Percentiles rank a stretch among this genome's conserved stretches.
Conservation (phyloP, 2,797 vertebrate genomes). For the Smutsia gigantea region DNA sequence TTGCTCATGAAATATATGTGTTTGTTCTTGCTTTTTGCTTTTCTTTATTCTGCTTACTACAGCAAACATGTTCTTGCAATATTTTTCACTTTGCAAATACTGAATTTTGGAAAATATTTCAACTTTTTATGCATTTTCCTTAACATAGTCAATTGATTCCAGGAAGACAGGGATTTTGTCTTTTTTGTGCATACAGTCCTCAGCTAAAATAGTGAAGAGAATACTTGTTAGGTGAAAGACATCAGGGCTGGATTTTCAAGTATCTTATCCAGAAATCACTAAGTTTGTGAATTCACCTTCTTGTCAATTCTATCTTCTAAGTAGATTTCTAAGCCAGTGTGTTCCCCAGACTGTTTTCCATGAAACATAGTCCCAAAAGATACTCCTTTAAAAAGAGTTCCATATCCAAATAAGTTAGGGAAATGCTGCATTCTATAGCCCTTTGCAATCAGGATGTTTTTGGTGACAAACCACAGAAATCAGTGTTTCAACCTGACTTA, state of each 20-base stretch:
- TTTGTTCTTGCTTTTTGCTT: background rate
- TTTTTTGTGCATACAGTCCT: background rate
- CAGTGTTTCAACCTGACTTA: background rate
- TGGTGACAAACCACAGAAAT: constrained; percentile 12
- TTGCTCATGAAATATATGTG: background rate
- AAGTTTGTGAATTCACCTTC: background rate
- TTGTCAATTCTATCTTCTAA: background rate
- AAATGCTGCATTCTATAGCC: background rate
- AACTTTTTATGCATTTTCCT: background rate
- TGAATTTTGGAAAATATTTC: constrained; percentile 14
- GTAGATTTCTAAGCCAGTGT: background rate
- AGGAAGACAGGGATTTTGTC: no score
- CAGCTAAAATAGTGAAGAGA: background rate
- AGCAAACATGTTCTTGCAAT: background rate
- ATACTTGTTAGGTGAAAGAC: background rate
- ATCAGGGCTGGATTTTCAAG: background rate
- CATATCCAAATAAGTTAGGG: background rate
- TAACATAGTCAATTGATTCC: background rate
- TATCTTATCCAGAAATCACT: background rate
- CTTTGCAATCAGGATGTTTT: background rate
- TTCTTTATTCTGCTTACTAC: background rate
- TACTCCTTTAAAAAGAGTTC: background rate
- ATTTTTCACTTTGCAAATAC: constrained; percentile 24
- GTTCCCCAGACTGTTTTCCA: background rate
- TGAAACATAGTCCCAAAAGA: background rate